Conservation (phyloP, 1,140 invertebrate genomes). For the Bombus balteatus region DNA sequence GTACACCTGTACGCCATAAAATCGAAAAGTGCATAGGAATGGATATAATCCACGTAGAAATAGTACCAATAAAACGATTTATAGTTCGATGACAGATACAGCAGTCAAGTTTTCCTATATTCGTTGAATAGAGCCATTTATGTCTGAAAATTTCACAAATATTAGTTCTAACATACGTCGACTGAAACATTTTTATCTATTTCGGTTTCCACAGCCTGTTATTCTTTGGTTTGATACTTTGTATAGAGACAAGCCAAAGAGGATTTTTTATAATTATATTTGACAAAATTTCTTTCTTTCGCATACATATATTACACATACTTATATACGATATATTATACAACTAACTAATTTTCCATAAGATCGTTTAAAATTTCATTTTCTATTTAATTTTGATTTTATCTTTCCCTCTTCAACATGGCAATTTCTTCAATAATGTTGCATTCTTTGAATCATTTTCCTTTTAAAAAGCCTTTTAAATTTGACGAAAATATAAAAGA, state of each 20-base stretch:
- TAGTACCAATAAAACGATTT: not conserved
- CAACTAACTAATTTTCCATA: too few species aligned
- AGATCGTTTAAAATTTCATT: too few species aligned
- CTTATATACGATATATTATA: too few species aligned
- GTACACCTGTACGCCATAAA: not conserved
- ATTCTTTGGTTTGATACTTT: not conserved
- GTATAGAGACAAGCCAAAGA: not conserved
- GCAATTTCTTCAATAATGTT: too few species aligned
- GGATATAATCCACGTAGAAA: not conserved
- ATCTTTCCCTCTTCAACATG: too few species aligned
- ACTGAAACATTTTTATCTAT: not conserved
- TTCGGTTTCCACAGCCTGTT: not conserved
- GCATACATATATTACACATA: too few species aligned
- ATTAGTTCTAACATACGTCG: not conserved
- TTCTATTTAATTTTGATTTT: too few species aligned
- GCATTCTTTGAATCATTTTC: too few species aligned
- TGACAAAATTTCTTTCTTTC: too few species aligned
- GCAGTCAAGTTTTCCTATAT: not conserved
- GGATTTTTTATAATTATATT: too few species aligned
- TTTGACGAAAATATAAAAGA: too few species aligned
- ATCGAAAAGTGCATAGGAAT: not conserved
- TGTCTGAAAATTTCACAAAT: not conserved
- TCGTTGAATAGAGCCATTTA: not conserved
- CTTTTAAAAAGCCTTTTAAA: too few species aligned
- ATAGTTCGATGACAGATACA: not conserved